phyloP scores from a whole-genome alignment of 1,140 invertebrate species.

The Penaeus indicus region DNA sequence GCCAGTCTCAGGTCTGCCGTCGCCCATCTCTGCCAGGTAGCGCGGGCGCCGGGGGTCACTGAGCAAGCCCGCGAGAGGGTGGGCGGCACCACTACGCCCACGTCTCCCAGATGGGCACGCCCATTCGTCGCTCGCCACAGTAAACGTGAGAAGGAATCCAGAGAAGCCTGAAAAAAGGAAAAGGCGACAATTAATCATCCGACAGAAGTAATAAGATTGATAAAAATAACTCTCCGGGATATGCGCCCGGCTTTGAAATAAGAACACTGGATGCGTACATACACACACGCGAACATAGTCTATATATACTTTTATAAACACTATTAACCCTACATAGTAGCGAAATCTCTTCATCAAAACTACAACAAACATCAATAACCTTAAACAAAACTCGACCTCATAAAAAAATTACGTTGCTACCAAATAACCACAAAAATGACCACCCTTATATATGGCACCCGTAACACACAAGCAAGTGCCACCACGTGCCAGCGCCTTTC shows the following conservation, averaged over 20 bases:
- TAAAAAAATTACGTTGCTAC: too few relatives aligned
- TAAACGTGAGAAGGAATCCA: conserved; percentile 17
- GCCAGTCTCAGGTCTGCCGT: conserved; percentile 22
- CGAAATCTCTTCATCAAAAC: too few relatives aligned
- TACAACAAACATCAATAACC: too few relatives aligned
- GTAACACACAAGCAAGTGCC: too few relatives aligned
- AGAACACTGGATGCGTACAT: not conserved
- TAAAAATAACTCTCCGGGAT: not conserved
- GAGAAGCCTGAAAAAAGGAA: conserved; percentile 26
- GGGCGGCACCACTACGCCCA: conserved; percentile 54
- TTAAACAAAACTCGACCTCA: too few relatives aligned
- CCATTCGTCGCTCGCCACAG: conserved; percentile 42
- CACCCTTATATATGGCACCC: too few relatives aligned
- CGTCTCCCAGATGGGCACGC: conserved; percentile 34
- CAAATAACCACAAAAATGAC: too few relatives aligned
- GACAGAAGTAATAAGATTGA: not conserved
- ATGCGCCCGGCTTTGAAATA: too few relatives aligned
- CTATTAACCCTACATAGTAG: too few relatives aligned
- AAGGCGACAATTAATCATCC: not conserved
- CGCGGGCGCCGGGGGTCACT: conserved; percentile 4
- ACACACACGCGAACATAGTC: conserved; percentile 12
- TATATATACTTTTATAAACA: conserved; percentile 1
- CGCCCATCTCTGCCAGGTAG: conserved; percentile 60
- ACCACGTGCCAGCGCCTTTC: too few relatives aligned
- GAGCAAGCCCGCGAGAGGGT: conserved; percentile 42